Evolutionary conservation across 2,113 vertebrate species (phyloP), one percentile per base, ranked within the genome.

Genomic region (Beaufortia kweichowensis): DNA sequence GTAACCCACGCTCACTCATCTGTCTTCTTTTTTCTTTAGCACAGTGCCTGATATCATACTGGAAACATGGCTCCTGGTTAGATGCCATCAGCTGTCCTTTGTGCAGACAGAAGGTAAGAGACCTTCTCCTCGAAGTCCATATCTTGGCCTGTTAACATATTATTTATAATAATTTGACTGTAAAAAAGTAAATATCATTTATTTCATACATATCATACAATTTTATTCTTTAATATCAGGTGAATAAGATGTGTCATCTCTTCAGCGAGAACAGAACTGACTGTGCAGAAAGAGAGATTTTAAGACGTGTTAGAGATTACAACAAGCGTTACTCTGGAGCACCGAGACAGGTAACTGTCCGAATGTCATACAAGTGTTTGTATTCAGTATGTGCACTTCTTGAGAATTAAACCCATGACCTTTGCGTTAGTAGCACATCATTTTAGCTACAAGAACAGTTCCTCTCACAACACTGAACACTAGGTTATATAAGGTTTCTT

Each of bases 261-360:
- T 92, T 92, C 29, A 85, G 62, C 0, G 90, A 92, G 78, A 88
- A 82, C 29, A 87, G 46, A 31, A 81, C 79, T 9, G 92, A 92
- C 82, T 75, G 66, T 19, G 85, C 86, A 77, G 87, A 88, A 17
- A 81, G 87, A 74, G 86, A 86, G 46, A 87, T 85, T 15, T 82
- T 90, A 1, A 82, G 71, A 10, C 90, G 94, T 81, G 91, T 95
- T 17, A 90, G 78, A 83, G 84, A 90, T 71, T 95, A 95, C 88
- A 96, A 95, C 88, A 93, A 88, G 53, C 90, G 90, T 12, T 95
- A 93, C 79, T 95, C 94, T 56, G 94, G 94, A 78, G 89, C 90
- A 11, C 92, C 91, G 15, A 46, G 85, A 75, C 84, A 82, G 28
- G 91, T 93, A 76, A 90, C 90, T 90, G 11, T 8, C 33, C 21